Evolutionary conservation across 2,797 vertebrate genomes (phyloP), one percentile per base, ranked within the genome.

Genomic region (Loriculus beryllinus): DNA sequence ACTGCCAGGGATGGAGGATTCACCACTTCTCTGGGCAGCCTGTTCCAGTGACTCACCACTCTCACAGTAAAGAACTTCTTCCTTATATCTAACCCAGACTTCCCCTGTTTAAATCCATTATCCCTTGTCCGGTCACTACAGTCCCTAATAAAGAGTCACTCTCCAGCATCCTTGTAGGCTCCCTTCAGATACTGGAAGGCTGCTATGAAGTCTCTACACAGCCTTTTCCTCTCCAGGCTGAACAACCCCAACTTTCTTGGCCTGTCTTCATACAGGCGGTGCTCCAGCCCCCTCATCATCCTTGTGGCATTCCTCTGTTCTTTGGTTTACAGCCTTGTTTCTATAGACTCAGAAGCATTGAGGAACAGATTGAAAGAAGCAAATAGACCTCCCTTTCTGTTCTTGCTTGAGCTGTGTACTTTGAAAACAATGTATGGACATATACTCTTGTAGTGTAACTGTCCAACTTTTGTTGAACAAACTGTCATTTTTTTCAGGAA

Each of bases 401-500:
- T 87, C 80, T 69, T 56, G 28, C 45, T 59, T 56, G 31, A 69
- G 37, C 35, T 72, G 35, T 57, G 22, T 28, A 28, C 57, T 91
- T 75, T 26, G 52, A 35, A 35, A 69, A 57, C 14, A 33, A 33
- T 45, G 82, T 81, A 21, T 43, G 49, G 43, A 42, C 11, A 1
- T 26, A 5, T 9, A 31, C 5, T 63, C 37, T 87, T 26, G 17
- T 47, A 74, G 0, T 43, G 29, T 83, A 88, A 65, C 40, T 52
- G 6, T 18, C 68, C 72, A 42, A 25, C n/a, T 83, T 78, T 11
- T 60, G n/a, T 54, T 92, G 57, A 91, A 70, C 37, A 65, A 92
- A 68, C 23, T 33, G 8, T 89, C 1, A 0, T 9, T 0, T 93
- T 88, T 96, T 90, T 93, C 98, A 99, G 99, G 98, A 99, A 99